Conservation (phyloP, 35 echinoderm and acorn worm species). For the Diadema setosum region DNA sequence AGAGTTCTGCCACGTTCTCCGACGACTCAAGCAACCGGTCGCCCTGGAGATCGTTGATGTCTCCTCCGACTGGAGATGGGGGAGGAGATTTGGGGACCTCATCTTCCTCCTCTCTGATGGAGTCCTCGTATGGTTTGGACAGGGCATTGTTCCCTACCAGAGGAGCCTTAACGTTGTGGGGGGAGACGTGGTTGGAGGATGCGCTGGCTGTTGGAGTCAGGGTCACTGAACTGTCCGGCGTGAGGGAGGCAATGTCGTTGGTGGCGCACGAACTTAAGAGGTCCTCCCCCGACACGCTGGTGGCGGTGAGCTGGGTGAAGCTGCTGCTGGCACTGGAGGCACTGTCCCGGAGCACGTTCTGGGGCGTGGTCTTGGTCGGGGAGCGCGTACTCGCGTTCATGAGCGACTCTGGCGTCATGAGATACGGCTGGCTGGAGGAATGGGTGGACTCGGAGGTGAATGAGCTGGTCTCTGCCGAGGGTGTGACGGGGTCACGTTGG, state of each 20-base stretch:
- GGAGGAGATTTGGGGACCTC: slow-evolving; percentile 58
- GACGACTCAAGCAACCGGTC: background rate
- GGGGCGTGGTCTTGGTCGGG: background rate
- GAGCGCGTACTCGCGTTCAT: slow-evolving; percentile 39
- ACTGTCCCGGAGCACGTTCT: slow-evolving; percentile 60
- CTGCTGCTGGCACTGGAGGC: slow-evolving; percentile 77
- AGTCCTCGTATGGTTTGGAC: background rate
- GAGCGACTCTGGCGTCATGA: slow-evolving; percentile 87
- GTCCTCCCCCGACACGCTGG: slow-evolving; percentile 68
- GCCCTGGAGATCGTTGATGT: slow-evolving; percentile 1
- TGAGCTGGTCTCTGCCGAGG: slow-evolving; percentile 72
- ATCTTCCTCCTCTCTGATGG: slow-evolving; percentile 26
- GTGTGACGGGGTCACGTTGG: background rate
- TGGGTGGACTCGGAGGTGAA: slow-evolving; percentile 83
- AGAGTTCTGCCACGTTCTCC: slow-evolving; percentile 59
- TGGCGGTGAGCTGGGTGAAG: slow-evolving; percentile 75
- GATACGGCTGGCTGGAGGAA: slow-evolving; percentile 45
- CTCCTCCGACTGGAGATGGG: slow-evolving; percentile 42
- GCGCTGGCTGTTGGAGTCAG: slow-evolving; percentile 55
- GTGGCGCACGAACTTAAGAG: slow-evolving; percentile 34
- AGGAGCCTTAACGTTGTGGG: background rate
- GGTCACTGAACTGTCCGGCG: slow-evolving; percentile 74
- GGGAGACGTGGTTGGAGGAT: background rate
- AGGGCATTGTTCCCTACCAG: background rate
- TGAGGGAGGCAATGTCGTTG: slow-evolving; percentile 7